Percentiles rank a stretch among this genome's conserved stretches.
Conservation (phyloP, 2,888 invertebrate species). For the Eupithecia inturbata region DNA sequence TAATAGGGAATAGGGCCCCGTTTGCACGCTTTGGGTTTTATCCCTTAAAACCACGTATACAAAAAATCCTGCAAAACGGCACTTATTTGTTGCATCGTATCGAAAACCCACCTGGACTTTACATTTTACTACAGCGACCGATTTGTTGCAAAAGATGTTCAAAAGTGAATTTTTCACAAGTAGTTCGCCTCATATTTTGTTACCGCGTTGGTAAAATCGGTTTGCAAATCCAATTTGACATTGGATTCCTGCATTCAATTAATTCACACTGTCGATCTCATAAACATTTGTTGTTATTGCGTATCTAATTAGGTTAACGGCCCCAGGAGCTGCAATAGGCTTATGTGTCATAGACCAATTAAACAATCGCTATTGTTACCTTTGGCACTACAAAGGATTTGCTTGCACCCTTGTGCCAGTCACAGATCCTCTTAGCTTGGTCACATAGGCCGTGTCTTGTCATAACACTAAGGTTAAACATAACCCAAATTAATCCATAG, state of each 20-base stretch:
- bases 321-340: constrained; percentile 26
- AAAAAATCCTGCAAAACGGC: neutral
- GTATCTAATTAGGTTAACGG: constrained; percentile 38
- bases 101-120: neutral
- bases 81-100: neutral
- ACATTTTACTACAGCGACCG: neutral
- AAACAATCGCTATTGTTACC: constrained; percentile 18
- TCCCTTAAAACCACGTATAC: neutral
- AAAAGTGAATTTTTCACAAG: neutral
- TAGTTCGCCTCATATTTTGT: neutral
- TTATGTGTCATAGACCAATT: constrained; percentile 13
- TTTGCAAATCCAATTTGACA: neutral
- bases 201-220: neutral
- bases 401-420: constrained; percentile 13
- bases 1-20: no score
- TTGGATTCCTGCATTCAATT: constrained; percentile 18
- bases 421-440: constrained; percentile 24
- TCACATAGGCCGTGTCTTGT: constrained; percentile 34
- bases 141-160: no score
- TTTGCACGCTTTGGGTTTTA: no score
- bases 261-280: constrained; percentile 26
- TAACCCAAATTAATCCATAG: constrained; percentile 32
- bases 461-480: constrained; percentile 35
- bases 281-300: constrained; percentile 36
- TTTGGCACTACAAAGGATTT: constrained; percentile 21